Evolutionary conservation across 1,140 invertebrate genomes (phyloP), one percentile per base, ranked within the genome.

Genomic region (Stenopsyche tienmushanensis): DNA sequence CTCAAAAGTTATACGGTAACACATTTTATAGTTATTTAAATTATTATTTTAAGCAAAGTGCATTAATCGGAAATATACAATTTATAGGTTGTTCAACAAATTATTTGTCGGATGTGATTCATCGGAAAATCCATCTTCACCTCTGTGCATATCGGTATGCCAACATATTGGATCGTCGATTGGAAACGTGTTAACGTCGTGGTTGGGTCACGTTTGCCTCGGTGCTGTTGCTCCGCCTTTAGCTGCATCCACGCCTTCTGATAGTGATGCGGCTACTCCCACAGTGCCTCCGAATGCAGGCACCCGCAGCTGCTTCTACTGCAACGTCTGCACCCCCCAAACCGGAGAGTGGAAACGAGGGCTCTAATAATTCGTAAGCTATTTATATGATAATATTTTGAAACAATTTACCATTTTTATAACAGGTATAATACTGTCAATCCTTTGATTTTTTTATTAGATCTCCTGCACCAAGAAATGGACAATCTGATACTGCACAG

Each of bases 1-100:
- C 2, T 88, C 87, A 13, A 84, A 88, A 70, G 87, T 96, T 24
- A 74, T 81, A 45, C 79, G 78, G 78, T 81, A 72, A 76, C 73
- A 18, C n/a, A 3, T 55, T 29, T 17, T 62, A 45, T 13, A 50
- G 42, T 60, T 45, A 23, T 52, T 34, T 13, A 34, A 47, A 9
- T 47, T n/a, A 39, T 39, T 39, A 39, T 8, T n/a, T 39, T 8
- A 8, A 39, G 7, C 34, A 39, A 8, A 8, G n/a, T 39, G 34
- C 34, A 39, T 8, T 8, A 39, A 39, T 39, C 5, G 13, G 13
- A 39, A 39, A 39, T 8, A 39, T 60, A 20, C 21, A 15, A 26
- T 29, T 64, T 65, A 2, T 57, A 81, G 79, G 57, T 58, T 81
- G 2, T 80, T 81, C 63, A 76, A 78, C 52, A 80, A 79, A 65